A percentile compares a stretch with the other conserved stretches of the same genome.
These are phyloP conservation scores for Penaeus vannamei DNA, from an alignment of 1,140 invertebrate genomes.

Conservation along the genomic window DNA sequence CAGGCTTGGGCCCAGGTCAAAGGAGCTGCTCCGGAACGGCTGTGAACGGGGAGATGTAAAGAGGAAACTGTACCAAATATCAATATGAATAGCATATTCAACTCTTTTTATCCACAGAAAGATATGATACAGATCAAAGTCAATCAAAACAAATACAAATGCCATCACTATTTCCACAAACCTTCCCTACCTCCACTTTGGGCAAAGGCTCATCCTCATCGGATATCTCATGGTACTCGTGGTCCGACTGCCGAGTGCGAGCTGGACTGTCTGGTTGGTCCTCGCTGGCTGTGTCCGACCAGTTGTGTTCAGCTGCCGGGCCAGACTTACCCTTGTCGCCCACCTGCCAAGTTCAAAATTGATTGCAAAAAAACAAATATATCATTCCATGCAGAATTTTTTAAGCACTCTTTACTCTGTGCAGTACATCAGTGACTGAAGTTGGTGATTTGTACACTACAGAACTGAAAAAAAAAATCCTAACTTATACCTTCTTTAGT, in stretches of 20 bases:
- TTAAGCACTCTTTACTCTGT: too few species aligned
- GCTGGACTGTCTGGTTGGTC: slow-evolving; percentile 60
- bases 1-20: slow-evolving; percentile 93
- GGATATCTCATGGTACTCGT: slow-evolving; percentile 79
- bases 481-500: slow-evolving; percentile 66
- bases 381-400: too few species aligned
- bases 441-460: background rate
- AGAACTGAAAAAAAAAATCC: background rate
- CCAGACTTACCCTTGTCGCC: slow-evolving; percentile 68
- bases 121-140: slow-evolving; percentile 3
- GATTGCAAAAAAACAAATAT: background rate
- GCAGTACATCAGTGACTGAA: background rate
- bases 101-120: slow-evolving; percentile 40
- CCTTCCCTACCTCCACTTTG: slow-evolving; percentile 18
- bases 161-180: too few species aligned
- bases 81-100: slow-evolving; percentile 69
- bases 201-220: slow-evolving; percentile 78
- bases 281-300: slow-evolving; percentile 69
- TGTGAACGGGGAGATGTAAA: background rate
- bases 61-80: too few species aligned
- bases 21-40: slow-evolving; percentile 75
- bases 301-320: slow-evolving; percentile 68
- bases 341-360: slow-evolving; percentile 51
- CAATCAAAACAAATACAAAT: background rate
- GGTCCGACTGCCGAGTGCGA: slow-evolving; percentile 42